Base-by-base conservation (phyloP, 1,140 invertebrate species). In the Trichogramma pretiosum region DNA sequence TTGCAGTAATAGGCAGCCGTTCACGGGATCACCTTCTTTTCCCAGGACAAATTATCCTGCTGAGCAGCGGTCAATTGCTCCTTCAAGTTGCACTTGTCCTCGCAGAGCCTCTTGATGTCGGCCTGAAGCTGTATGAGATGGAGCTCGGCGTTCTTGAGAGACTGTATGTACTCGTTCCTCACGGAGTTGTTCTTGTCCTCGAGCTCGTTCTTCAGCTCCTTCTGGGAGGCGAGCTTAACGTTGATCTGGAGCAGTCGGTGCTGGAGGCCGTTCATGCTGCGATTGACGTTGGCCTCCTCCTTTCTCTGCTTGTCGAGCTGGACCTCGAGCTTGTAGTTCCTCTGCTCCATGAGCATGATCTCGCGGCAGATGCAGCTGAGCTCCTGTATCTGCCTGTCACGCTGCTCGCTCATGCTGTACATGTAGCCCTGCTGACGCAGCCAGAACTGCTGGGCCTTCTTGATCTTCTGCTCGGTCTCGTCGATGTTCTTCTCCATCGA, bases 281-380 rank as follows among this genome's bases (percentile, higher is more conserved):
- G 73, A 3, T 75, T 65, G 4, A 84, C 70, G 33, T 74, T 74
- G 2, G 62, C 66, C 9, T 78, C 74, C 52, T 80, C 78, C 35
- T 68, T 74, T 11, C 67, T 60, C 3, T 81, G 70, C 18, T 73
- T 68, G 18, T 81, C 77, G 1, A 82, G 60, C 33, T 84, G 77
- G 46, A 75, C 73, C 32, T 83, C 77, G 5, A 85, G 68, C 54
- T 82, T 81, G 44, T 82, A 65, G 40, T 79, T 81, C 49, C 86
- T 87, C 54, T 87, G 80, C 26, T 85, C 81, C 62, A 87, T 77
- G 37, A 87, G 79, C 57, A 82, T 76, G 19, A 84, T 77, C 58
- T 88, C 82, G 68, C 86, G 86, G 33, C 76, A 76, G 9, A 83
- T 66, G 16, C 84, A 65, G 59, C 79, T 79, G 34, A 83, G 74